Conservation (phyloP, 2,113 vertebrate species). For the Lontra canadensis region DNA sequence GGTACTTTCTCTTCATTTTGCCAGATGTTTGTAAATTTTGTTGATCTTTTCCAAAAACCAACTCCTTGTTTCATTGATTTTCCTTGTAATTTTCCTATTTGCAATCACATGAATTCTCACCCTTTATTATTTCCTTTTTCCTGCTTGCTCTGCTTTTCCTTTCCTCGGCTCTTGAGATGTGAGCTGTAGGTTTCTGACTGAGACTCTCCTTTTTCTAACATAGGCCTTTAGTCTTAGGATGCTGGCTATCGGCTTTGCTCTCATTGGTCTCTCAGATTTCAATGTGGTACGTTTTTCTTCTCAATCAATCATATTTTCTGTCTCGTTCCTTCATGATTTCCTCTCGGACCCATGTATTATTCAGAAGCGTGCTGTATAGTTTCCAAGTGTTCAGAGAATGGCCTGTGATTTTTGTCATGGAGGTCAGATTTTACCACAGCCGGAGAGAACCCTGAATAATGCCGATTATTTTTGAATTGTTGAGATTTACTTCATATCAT, state of each 20-base stretch:
- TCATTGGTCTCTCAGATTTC: neutral
- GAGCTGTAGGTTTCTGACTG: neutral
- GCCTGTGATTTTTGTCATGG: neutral
- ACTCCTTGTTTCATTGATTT: neutral
- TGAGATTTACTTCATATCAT: neutral
- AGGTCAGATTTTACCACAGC: neutral
- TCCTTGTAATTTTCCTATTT: neutral
- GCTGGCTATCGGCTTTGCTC: no score
- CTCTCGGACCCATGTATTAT: neutral
- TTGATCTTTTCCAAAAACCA: neutral
- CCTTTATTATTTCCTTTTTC: neutral
- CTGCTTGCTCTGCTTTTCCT: neutral
- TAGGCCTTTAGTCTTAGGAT: no score
- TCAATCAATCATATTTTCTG: neutral
- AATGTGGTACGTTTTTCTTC: neutral
- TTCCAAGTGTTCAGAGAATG: neutral
- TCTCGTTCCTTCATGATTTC: neutral
- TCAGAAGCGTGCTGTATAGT: neutral
- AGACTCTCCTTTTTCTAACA: neutral
- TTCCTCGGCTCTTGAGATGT: neutral
- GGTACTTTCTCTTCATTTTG: neutral
- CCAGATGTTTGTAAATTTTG: neutral
- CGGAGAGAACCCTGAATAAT: neutral
- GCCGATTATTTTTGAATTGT: neutral
- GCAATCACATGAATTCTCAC: neutral